phyloP scores from a whole-genome alignment of 1,140 invertebrate genomes.

The Nephila pilipes region DNA sequence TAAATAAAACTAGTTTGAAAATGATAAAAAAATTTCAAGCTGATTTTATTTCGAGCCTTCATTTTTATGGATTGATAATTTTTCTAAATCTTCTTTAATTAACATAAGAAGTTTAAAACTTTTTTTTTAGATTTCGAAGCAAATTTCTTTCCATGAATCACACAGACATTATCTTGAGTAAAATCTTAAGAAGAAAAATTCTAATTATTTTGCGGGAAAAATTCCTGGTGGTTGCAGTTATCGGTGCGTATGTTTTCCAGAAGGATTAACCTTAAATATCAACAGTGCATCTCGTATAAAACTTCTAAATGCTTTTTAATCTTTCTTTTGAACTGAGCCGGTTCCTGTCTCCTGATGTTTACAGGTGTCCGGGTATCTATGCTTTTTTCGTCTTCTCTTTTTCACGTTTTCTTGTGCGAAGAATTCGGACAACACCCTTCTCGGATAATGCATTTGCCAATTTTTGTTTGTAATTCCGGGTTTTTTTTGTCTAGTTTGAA shows the following conservation, averaged over 20 bases:
- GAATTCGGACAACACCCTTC: neutral
- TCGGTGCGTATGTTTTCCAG: neutral
- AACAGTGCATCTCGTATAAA: neutral
- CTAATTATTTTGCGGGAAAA: neutral
- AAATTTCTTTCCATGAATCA: too few species aligned
- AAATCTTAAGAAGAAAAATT: neutral
- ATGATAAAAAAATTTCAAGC: too few species aligned
- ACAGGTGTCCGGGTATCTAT: neutral
- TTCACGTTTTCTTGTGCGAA: neutral
- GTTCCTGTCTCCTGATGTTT: neutral
- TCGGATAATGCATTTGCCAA: conserved; percentile 4
- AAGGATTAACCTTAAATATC: conserved; percentile 8
- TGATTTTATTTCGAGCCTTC: too few species aligned
- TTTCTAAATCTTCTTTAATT: too few species aligned
- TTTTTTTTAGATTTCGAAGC: too few species aligned
- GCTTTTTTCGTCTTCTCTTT: neutral
- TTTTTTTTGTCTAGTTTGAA: neutral
- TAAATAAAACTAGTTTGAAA: too few species aligned
- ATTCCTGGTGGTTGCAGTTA: neutral
- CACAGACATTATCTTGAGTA: neutral
- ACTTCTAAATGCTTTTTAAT: conserved; percentile 2
- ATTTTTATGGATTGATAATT: too few species aligned
- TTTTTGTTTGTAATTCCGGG: neutral
- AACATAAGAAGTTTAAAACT: too few species aligned
- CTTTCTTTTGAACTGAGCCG: neutral